phyloP scores from a whole-genome alignment of 2,888 invertebrate species.

The Cepaea hortensis region DNA sequence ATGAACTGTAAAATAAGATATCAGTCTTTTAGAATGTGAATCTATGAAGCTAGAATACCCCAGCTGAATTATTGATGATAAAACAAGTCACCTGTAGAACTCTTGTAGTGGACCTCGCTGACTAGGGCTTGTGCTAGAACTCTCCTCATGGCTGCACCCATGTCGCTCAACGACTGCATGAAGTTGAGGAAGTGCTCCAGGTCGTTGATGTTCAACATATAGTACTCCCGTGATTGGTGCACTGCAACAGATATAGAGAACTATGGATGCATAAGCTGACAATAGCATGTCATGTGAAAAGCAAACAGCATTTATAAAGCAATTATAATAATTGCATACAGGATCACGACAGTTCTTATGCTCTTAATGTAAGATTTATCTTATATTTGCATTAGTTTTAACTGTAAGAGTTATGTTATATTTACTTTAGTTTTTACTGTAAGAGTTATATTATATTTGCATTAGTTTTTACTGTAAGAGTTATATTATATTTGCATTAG shows the following conservation, averaged over 20 bases:
- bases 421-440: not conserved
- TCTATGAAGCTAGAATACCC: no score
- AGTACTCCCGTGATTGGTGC: slow-evolving; percentile 21
- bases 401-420: not conserved
- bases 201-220: slow-evolving; percentile 83
- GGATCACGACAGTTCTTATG: not conserved
- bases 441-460: not conserved
- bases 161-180: slow-evolving; percentile 94
- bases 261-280: not conserved
- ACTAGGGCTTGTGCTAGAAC: slow-evolving; percentile 94
- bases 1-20: no score
- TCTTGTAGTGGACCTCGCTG: slow-evolving; percentile 78
- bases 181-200: slow-evolving; percentile 92
- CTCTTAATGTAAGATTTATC: not conserved
- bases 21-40: no score
- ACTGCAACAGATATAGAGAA: not conserved
- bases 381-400: not conserved
- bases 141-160: slow-evolving; percentile 96
- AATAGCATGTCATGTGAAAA: not conserved
- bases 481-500: no score
- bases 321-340: not conserved
- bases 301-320: not conserved
- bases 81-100: slow-evolving; percentile 33
- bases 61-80: no score
- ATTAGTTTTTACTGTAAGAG: not conserved